A percentile compares a stretch with the other conserved stretches of the same genome.
These are phyloP conservation scores for Argyresthia albistria DNA, from an alignment of 2,888 invertebrate species.

Conservation along the genomic window DNA sequence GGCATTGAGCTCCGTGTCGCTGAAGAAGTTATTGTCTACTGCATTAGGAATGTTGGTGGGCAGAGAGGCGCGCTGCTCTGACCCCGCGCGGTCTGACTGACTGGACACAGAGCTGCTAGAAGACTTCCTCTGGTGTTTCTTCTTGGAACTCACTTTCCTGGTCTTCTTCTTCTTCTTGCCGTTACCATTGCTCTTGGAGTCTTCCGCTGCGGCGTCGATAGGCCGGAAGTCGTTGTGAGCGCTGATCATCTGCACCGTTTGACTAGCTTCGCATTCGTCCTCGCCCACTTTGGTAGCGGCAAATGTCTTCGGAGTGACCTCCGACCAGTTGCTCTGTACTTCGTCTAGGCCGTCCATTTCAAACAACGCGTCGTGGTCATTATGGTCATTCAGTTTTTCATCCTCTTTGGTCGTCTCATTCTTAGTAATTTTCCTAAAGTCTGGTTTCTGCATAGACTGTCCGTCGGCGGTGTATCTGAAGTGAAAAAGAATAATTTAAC, in stretches of 20 bases:
- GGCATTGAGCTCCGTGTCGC: conserved; percentile 91
- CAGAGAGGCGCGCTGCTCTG: conserved; percentile 48
- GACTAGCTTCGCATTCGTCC: conserved; percentile 53
- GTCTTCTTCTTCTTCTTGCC: conserved; percentile 83
- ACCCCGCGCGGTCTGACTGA: conserved; percentile 64
- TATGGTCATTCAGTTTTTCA: conserved; percentile 22
- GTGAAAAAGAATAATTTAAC: too few species aligned
- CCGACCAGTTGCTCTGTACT: conserved; percentile 58
- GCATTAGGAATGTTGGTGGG: conserved; percentile 43
- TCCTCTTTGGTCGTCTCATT: conserved; percentile 41
- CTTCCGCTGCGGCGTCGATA: conserved; percentile 62
- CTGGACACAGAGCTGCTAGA: conserved; percentile 69
- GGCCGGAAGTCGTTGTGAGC: conserved; percentile 76
- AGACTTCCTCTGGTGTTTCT: conserved; percentile 84
- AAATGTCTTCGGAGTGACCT: conserved; percentile 65
- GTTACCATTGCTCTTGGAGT: conserved; percentile 67
- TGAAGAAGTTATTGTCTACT: conserved; percentile 82
- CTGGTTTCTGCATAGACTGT: conserved; percentile 68
- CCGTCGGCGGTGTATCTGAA: conserved; percentile 74
- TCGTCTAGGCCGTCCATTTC: conserved; percentile 78
- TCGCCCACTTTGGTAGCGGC: conserved; percentile 66
- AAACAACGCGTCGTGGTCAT: conserved; percentile 75
- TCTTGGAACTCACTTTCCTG: conserved; percentile 84
- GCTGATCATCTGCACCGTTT: conserved; percentile 74
- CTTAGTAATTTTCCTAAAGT: conserved; percentile 65